These are phyloP conservation scores for Syrista parreyssii DNA, from an alignment of 2,888 invertebrate species.

Conservation along the genomic window DNA sequence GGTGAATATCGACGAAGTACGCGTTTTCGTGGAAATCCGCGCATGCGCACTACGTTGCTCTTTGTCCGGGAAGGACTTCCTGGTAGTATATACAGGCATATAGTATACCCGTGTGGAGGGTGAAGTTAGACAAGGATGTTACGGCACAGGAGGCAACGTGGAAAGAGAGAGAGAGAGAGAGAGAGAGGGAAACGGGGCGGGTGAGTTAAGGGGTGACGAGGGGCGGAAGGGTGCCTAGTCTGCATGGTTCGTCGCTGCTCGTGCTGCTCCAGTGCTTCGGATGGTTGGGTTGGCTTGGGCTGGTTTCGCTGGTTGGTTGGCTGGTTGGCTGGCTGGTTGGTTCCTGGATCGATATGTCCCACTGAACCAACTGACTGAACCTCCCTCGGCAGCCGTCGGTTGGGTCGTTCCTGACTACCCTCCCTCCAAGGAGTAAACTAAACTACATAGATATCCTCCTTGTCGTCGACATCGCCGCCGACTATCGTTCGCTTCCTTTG, in stretches of 20 bases:
- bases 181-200: background rate
- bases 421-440: background rate
- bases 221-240: conserved; percentile 30
- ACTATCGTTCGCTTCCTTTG: background rate
- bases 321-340: conserved; percentile 2
- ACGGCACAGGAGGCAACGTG: background rate
- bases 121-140: background rate
- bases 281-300: background rate
- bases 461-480: conserved; percentile 1
- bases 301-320: conserved; percentile 9
- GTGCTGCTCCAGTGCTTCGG: conserved; percentile 17
- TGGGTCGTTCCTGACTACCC: conserved; percentile 11
- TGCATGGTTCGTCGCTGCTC: conserved; percentile 17
- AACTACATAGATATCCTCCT: background rate
- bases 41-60: conserved; percentile 18
- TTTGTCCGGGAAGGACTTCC: conserved; percentile 8
- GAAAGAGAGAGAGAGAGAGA: background rate
- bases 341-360: conserved; percentile 44
- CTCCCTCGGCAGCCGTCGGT: conserved; percentile 10
- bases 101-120: background rate
- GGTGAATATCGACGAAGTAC: too few relatives aligned
- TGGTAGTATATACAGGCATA: too few relatives aligned
- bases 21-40: conserved; percentile 21
- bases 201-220: background rate
- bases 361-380: conserved; percentile 44